phyloP scores from a whole-genome alignment of 30 jellyfish, hydroid and myxozoan genomes.

The Aurelia aurita complex sp. Pacific region DNA sequence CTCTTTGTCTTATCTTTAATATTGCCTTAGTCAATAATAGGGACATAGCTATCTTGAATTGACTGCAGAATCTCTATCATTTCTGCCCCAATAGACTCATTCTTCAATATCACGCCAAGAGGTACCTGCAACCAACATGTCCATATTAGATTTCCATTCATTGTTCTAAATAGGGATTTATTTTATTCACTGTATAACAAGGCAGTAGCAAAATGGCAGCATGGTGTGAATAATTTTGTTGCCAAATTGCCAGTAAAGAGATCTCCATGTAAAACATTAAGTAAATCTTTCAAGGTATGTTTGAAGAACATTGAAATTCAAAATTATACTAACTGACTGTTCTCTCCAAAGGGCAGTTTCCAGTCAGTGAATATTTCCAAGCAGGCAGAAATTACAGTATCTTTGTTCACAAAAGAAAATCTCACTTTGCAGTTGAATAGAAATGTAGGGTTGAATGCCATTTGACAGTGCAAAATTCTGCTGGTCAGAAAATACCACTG shows the following conservation, averaged over 20 bases:
- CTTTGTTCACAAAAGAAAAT: too few relatives aligned
- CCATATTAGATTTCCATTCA: background rate
- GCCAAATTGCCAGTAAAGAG: background rate
- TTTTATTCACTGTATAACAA: background rate
- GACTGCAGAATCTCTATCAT: slow-evolving; percentile 37
- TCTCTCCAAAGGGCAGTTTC: too few relatives aligned
- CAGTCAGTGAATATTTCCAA: too few relatives aligned
- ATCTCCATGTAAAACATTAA: too few relatives aligned
- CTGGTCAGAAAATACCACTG: too few relatives aligned
- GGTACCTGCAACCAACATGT: slow-evolving; percentile 33
- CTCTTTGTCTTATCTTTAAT: background rate
- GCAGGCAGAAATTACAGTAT: too few relatives aligned
- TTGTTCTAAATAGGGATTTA: background rate
- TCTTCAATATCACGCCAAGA: slow-evolving; percentile 46
- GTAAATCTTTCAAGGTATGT: too few relatives aligned
- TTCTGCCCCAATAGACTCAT: slow-evolving; percentile 48
- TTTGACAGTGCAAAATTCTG: too few relatives aligned
- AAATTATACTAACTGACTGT: too few relatives aligned
- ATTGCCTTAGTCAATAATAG: background rate
- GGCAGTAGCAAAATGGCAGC: background rate
- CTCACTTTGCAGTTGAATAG: too few relatives aligned
- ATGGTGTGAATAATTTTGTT: background rate
- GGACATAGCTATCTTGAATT: slow-evolving; percentile 46
- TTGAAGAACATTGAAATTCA: too few relatives aligned
- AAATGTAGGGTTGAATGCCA: too few relatives aligned